Evolutionary conservation across 1,140 invertebrate species (phyloP), one percentile per base, ranked within the genome.

Genomic region (Condylostylus longicornis): DNA sequence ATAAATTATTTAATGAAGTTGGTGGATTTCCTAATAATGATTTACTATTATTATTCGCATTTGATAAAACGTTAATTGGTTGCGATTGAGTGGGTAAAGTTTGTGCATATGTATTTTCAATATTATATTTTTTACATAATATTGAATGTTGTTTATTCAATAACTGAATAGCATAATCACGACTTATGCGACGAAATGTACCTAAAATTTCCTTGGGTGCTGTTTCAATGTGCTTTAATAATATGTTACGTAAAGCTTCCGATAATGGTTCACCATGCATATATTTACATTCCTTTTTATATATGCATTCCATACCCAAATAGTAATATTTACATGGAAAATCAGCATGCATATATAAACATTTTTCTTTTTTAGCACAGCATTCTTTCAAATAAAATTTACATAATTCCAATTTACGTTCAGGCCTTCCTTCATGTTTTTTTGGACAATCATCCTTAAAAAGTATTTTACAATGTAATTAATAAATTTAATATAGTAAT

Each of bases 291-390:
- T 79, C 79, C 23, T 69, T 67, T 39, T 73, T 71, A 17, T 85
- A 80, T 43, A 71, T 72, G 62, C 91, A 96, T 32, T 81, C 77
- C 46, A 86, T 71, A 46, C 88, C 89, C 30, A 87, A 86, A 53
- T 97, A 91, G 55, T 81, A 95, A 67, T 85, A 95, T 69, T 96
- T 96, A 65, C 93, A 98, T 22, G 93, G 93, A 60, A 94, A 97
- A 58, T 96, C 90, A 47, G 82, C 78, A 68, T 98, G 93, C 80
- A 97, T 86, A 54, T 93, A 98, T 3, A 89, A 67, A 67, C 93
- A 98, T 61, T 90, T 89, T 44, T 93, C 87, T 44, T 83, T 76
- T 68, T 96, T 96, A 7, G 84, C 83, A 66, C 93, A 97, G 57
- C 85, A 88, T 38, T 91, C 87, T 74, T 86, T 89, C 27, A 95